phyloP scores from a whole-genome alignment of 2,797 vertebrate species.

The Sparus aurata region DNA sequence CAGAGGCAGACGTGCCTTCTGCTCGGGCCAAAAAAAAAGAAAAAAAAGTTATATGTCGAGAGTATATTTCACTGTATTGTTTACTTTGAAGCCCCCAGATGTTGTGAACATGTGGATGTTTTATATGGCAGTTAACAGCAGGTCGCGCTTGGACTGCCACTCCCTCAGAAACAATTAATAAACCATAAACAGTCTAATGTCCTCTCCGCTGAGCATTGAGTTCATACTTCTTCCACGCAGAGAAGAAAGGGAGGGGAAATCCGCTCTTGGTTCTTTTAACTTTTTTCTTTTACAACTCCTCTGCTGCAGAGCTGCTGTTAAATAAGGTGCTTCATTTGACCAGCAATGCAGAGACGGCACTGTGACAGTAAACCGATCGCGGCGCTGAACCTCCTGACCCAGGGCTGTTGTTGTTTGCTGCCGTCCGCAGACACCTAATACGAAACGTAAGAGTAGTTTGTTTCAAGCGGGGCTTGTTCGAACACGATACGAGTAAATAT shows the following conservation, averaged over 20 bases:
- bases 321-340: constrained; percentile 61
- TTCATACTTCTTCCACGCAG: constrained; percentile 64
- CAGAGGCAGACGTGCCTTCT: constrained; percentile 70
- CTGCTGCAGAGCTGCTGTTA: constrained; percentile 53
- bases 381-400: constrained; percentile 69
- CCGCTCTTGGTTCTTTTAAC: constrained; percentile 64
- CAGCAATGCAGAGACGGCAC: constrained; percentile 32
- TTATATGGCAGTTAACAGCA: constrained; percentile 79
- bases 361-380: constrained; percentile 59
- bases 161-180: constrained; percentile 83
- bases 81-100: constrained; percentile 78
- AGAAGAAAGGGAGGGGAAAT: constrained; percentile 71
- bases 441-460: constrained; percentile 69
- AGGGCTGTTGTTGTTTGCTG: constrained; percentile 73
- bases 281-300: constrained; percentile 63
- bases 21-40: constrained; percentile 41
- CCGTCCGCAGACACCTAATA: constrained; percentile 66
- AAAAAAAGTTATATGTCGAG: constrained; percentile 56
- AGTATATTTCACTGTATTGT: constrained; percentile 77
- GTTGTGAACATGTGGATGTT: constrained; percentile 80
- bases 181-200: constrained; percentile 77
- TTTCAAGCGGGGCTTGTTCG: constrained; percentile 77
- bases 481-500: constrained; percentile 81
- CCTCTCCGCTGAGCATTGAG: constrained; percentile 70
- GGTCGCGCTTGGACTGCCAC: constrained; percentile 75